These are phyloP conservation scores for Rhynchotus rufescens DNA, from an alignment of 2,797 vertebrate species.

Conservation along the genomic window DNA sequence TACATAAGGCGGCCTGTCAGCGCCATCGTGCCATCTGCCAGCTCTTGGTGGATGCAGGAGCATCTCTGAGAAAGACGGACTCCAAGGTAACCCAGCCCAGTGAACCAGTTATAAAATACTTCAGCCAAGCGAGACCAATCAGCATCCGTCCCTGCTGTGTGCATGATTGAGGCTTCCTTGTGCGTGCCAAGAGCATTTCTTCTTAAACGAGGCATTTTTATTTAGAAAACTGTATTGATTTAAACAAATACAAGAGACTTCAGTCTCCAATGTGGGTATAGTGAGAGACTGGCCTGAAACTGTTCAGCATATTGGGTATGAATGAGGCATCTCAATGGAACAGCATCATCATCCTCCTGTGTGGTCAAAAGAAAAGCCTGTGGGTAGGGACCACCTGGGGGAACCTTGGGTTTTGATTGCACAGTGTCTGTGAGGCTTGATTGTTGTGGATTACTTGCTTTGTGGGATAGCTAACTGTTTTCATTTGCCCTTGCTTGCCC, in stretches of 20 bases:
- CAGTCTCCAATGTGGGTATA: background rate
- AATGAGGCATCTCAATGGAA: background rate
- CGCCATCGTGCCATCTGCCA: slow-evolving; percentile 89
- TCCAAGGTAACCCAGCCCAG: slow-evolving; percentile 85
- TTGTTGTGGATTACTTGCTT: slow-evolving; percentile 9
- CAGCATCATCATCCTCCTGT: background rate
- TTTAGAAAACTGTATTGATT: slow-evolving; percentile 24
- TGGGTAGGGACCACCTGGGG: background rate
- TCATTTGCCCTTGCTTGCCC: background rate
- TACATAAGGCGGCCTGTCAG: slow-evolving; percentile 93
- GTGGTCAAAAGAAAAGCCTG: slow-evolving; percentile 19
- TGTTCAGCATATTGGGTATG: background rate
- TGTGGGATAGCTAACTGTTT: background rate
- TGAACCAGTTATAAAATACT: background rate
- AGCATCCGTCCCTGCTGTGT: background rate
- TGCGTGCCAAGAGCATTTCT: slow-evolving; percentile 20
- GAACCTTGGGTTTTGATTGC: background rate
- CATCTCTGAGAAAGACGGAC: slow-evolving; percentile 91
- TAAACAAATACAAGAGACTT: slow-evolving; percentile 8
- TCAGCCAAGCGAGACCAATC: background rate
- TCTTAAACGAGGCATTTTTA: background rate
- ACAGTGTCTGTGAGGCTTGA: background rate
- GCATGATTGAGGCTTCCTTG: background rate
- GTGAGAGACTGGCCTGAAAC: background rate
- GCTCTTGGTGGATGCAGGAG: slow-evolving; percentile 91